Evolutionary conservation across 2,888 invertebrate genomes (phyloP).

Genomic region (Portevinia maculata): DNA sequence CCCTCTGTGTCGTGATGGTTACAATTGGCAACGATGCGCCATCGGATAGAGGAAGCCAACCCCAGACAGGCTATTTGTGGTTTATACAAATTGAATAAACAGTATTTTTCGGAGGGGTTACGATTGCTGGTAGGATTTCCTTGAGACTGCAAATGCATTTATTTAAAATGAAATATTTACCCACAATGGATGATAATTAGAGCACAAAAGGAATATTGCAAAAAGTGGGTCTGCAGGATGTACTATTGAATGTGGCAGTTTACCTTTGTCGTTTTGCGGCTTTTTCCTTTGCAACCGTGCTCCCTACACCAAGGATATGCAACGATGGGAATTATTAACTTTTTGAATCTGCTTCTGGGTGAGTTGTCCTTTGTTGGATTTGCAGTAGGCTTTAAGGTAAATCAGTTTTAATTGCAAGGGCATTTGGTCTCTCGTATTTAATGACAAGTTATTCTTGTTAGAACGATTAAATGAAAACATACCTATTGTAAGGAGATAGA

Average conservation of each 20-base stretch:
- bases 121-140: slow-evolving; percentile 55
- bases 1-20: slow-evolving; percentile 23
- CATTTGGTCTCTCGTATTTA: too few relatives aligned
- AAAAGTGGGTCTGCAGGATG: slow-evolving; percentile 59
- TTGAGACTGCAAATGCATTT: slow-evolving; percentile 65
- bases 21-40: slow-evolving; percentile 42
- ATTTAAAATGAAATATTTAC: slow-evolving; percentile 72
- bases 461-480: not conserved
- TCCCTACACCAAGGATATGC: slow-evolving; percentile 25
- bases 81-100: slow-evolving; percentile 61
- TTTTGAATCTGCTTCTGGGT: slow-evolving; percentile 4
- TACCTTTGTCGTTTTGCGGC: too few relatives aligned
- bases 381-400: not conserved
- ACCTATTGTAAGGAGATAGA: too few relatives aligned
- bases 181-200: slow-evolving; percentile 73
- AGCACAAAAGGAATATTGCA: slow-evolving; percentile 65
- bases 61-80: slow-evolving; percentile 1
- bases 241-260: slow-evolving; percentile 39
- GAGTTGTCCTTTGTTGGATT: not conserved
- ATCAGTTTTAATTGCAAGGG: not conserved
- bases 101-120: slow-evolving; percentile 31
- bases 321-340: slow-evolving; percentile 54
- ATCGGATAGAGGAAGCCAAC: slow-evolving; percentile 2
- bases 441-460: not conserved
- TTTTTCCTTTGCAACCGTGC: slow-evolving; percentile 14